These are phyloP conservation scores for Meganola albula DNA, from an alignment of 2,888 invertebrate genomes.

Conservation along the genomic window DNA sequence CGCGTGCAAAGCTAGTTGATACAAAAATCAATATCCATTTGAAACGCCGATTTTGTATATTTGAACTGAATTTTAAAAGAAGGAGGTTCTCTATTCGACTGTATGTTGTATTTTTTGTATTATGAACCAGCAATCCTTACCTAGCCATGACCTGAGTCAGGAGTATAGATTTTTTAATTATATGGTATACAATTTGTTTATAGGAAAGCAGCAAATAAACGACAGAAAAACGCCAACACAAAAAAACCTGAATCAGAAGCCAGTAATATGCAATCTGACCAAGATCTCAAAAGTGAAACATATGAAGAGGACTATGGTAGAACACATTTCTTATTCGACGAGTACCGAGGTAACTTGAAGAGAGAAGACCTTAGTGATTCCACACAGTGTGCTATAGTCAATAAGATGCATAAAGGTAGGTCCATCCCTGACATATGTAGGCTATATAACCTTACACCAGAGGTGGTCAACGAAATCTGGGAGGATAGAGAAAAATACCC, in stretches of 20 bases:
- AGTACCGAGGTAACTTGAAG: constrained; percentile 12
- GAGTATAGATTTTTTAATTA: too few species aligned
- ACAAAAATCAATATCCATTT: too few species aligned
- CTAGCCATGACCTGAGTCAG: too few species aligned
- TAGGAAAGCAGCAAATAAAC: too few species aligned
- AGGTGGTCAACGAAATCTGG: constrained; percentile 42
- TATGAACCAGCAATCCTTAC: too few species aligned
- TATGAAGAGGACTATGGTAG: constrained; percentile 18
- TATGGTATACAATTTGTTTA: too few species aligned
- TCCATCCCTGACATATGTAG: constrained; percentile 37
- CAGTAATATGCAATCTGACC: constrained; percentile 24
- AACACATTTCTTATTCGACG: constrained; percentile 15
- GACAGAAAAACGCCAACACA: constrained; percentile 9
- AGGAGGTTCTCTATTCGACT: too few species aligned
- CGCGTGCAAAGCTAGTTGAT: too few species aligned
- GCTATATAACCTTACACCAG: constrained; percentile 36
- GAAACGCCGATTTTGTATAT: too few species aligned
- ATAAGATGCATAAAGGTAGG: constrained; percentile 43
- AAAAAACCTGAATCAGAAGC: constrained; percentile 10
- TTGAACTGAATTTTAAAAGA: too few species aligned
- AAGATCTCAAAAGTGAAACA: constrained; percentile 10
- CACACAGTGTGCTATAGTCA: constrained; percentile 40
- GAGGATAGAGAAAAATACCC: constrained; percentile 40
- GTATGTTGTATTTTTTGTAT: too few species aligned
- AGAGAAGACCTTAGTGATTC: constrained; percentile 32